Evolutionary conservation across 2,888 invertebrate species (phyloP).

Genomic region (Chouioia cunea): DNA sequence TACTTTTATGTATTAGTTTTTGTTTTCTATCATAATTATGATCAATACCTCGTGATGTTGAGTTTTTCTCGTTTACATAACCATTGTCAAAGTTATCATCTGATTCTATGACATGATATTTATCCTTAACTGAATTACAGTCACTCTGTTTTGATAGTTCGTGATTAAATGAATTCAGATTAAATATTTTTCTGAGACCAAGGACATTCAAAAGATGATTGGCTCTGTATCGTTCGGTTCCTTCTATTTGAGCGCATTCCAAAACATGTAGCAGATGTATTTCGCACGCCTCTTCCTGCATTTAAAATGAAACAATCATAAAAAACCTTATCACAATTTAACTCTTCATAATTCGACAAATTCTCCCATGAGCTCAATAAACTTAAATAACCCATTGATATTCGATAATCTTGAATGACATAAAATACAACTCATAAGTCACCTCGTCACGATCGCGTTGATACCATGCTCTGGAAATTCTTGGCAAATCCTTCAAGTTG

Average conservation of each 20-base stretch:
- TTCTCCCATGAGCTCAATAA: no score
- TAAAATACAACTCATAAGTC: neutral
- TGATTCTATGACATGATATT: no score
- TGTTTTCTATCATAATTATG: no score
- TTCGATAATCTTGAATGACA: no score
- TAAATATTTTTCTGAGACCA: constrained; percentile 16
- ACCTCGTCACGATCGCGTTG: constrained; percentile 4
- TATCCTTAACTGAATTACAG: no score
- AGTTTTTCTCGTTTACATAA: no score
- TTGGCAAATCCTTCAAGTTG: constrained; percentile 37
- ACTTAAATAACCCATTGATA: no score
- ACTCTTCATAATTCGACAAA: neutral
- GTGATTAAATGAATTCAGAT: neutral
- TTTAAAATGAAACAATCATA: neutral
- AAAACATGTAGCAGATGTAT: constrained; percentile 26
- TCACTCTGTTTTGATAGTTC: no score
- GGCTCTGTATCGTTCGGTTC: constrained; percentile 4
- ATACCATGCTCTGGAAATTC: constrained; percentile 46
- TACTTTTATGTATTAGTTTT: neutral
- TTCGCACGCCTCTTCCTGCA: constrained; percentile 15
- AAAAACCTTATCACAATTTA: no score
- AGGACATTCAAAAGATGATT: constrained; percentile 37
- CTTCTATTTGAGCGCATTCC: constrained; percentile 17
- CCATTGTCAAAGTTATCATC: no score
- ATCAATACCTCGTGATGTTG: neutral